Base-by-base conservation (phyloP, 2,888 invertebrate genomes). In the Synanthedon andrenaeformis region DNA sequence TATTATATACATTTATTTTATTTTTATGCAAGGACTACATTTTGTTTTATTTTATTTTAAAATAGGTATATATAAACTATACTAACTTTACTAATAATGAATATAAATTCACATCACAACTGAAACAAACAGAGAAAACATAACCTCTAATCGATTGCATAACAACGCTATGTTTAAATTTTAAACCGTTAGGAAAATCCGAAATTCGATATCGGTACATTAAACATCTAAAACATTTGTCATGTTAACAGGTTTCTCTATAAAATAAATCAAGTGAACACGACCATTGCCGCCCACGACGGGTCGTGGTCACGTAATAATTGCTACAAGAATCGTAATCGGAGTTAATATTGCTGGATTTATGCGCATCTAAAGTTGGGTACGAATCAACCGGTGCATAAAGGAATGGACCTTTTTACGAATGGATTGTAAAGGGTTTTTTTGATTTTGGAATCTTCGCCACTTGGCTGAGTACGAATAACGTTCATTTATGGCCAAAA, bases 321-420 rank as follows among this genome's bases (percentile, higher is more conserved):
- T 45, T 45, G 45, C 14, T 45, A 45, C 45, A 45, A 45, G n/a
- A 45, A 45, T 8, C 45, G 45, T 45, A 45, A 45, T 45, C 45
- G 45, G 45, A 45, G 13, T 35, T 35, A 35, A 45, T 45, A 45
- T 14, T 12, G 3, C 45, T 13, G 55, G 59, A 58, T 62, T 62
- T 62, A 67, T 61, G 63, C 56, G 58, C 57, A 59, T 63, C 69
- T 69, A 63, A 68, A 61, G 64, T 64, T 58, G 45, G 45, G 45
- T 58, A 57, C 49, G 54, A 53, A 59, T 52, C 55, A 63, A 69
- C 66, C 59, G 57, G 62, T 49, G 55, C 60, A 63, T 65, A 64
- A 45, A 66, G 64, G 62, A 62, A 62, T 63, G 53, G 57, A 65
- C 63, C 62, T 62, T 67, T 68, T 69, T 65, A 64, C 53, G 61